These are phyloP conservation scores for Drosophila sordidula DNA, from an alignment of 2,888 invertebrate species.

Conservation along the genomic window DNA sequence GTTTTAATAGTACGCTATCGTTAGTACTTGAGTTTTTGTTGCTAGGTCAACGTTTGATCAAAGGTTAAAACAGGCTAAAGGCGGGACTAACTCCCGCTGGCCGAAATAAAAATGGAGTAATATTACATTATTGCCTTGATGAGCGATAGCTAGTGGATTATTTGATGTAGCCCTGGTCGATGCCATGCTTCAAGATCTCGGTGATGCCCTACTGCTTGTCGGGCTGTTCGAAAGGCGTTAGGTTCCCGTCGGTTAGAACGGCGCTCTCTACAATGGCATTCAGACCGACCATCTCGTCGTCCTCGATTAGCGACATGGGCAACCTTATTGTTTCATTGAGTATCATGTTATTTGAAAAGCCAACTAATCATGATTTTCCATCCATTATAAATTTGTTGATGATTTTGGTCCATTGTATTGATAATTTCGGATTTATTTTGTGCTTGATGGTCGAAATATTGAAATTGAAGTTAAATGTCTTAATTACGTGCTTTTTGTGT, in stretches of 20 bases:
- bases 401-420: too few species aligned
- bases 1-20: slow-evolving; percentile 9
- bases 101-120: slow-evolving; percentile 10
- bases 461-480: too few species aligned
- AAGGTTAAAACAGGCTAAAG: background rate
- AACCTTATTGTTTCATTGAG: too few species aligned
- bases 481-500: too few species aligned
- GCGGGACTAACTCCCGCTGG: background rate
- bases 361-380: too few species aligned
- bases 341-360: too few species aligned
- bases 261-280: slow-evolving; percentile 82
- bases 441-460: too few species aligned
- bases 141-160: slow-evolving; percentile 35
- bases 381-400: too few species aligned
- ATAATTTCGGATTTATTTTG: too few species aligned
- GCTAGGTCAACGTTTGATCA: slow-evolving; percentile 27
- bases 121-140: slow-evolving; percentile 7
- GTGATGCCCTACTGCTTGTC: slow-evolving; percentile 88
- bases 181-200: slow-evolving; percentile 88
- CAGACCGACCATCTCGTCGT: slow-evolving; percentile 86
- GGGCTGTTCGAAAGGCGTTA: slow-evolving; percentile 87
- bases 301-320: slow-evolving; percentile 86
- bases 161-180: slow-evolving; percentile 87
- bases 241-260: slow-evolving; percentile 87
- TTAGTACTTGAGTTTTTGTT: slow-evolving; percentile 12